Evolutionary conservation across 92 coral and sea anemone species (phyloP), one percentile per base, ranked within the genome.

Genomic region (Isaurus tuberculatus): DNA sequence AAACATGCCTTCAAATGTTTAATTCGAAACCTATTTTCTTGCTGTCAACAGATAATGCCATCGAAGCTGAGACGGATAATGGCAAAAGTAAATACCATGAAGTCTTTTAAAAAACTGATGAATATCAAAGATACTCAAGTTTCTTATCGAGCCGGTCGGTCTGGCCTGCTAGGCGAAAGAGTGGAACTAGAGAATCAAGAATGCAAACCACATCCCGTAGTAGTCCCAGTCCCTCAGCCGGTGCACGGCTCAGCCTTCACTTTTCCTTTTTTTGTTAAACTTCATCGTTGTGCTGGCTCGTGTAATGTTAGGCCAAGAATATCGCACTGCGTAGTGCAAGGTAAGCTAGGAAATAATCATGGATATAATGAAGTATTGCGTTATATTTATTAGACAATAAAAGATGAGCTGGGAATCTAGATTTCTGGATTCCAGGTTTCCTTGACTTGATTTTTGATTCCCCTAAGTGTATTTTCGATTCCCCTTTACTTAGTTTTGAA

Each of bases 261-360:
- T 48, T 93, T 78, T 48, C 97, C 97, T 23, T 75, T 90, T 70
- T 79, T 86, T 75, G 90, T 93, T 57, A 84, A 70, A n/a, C 64
- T 93, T 15, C 83, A 93, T 49, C 92, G 94, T 9, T 93, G 94
- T 72, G 91, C 89, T 16, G 97, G 97, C 2, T 85, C 92, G 2
- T 91, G 97, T 53, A 84, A 31, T 33, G 66, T 23, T 0, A 91
- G 75, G 28, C 94, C 94, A 1, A 83, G 85, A 32, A 84, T 91
- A 14, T 87, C 87, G 55, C 51, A 73, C 60, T 93, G 97, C 51
- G 86, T 51, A n/a, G 87, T 85, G 42, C 80, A 79, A 86, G 94
- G 97, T 93, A 90, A 36, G 20, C 23, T 44, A 9, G 2, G 71
- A 10, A 64, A 64, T 23, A 9, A 64, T 64, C 17, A 40, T 9